These are phyloP conservation scores for Poicephalus meyeri DNA, from an alignment of 2,113 vertebrate species.

Conservation along the genomic window DNA sequence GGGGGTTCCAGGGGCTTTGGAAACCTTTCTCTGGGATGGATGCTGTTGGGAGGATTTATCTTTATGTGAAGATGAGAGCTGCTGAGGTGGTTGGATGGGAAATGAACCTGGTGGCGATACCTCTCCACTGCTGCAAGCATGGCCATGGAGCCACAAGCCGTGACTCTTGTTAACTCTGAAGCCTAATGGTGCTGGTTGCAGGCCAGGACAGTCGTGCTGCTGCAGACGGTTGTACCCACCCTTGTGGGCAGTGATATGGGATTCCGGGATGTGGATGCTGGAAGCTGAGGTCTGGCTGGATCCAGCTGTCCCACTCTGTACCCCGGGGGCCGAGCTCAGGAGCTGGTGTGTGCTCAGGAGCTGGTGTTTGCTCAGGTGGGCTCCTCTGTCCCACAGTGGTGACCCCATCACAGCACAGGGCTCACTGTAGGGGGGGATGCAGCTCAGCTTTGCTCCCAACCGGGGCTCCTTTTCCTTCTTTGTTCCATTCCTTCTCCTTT, in stretches of 20 bases:
- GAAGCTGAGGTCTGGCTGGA: neutral
- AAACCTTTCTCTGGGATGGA: fast-evolving
- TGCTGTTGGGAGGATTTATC: neutral
- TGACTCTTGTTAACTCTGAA: neutral
- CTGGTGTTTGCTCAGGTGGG: fast-evolving
- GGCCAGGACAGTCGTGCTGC: fast-evolving
- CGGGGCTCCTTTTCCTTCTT: neutral
- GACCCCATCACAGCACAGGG: fast-evolving
- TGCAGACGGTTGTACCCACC: neutral
- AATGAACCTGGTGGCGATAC: fast-evolving
- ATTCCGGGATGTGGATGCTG: fast-evolving
- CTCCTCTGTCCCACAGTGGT: fast-evolving
- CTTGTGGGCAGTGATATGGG: fast-evolving
- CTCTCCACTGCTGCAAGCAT: fast-evolving
- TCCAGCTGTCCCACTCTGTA: fast-evolving
- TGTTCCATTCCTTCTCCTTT: conserved; percentile 45
- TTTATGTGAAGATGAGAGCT: fast-evolving
- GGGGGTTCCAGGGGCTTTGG: neutral
- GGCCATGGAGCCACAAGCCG: fast-evolving
- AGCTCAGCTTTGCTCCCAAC: neutral
- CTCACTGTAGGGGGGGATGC: neutral
- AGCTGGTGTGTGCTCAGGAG: fast-evolving
- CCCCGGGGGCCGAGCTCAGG: neutral
- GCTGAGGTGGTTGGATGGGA: neutral
- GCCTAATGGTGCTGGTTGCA: neutral